A percentile compares a stretch with the other conserved stretches of the same genome.
These are phyloP conservation scores for Cygnus atratus DNA, from an alignment of 2,113 vertebrate genomes.

Conservation along the genomic window DNA sequence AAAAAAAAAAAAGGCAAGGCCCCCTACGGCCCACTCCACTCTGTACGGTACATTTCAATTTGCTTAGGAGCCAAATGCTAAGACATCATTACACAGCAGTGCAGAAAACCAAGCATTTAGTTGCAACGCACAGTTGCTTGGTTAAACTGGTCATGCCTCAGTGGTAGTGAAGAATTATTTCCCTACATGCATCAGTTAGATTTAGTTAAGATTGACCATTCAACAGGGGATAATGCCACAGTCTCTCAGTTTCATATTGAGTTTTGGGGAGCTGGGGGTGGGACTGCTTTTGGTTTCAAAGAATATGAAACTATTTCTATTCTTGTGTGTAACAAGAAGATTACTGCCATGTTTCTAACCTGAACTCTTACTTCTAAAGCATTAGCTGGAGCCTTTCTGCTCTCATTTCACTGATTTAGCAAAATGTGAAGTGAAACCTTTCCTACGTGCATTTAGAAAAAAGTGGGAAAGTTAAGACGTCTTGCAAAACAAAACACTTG, in stretches of 20 bases:
- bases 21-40: not conserved
- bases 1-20: not conserved
- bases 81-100: not conserved
- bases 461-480: not conserved
- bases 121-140: not conserved
- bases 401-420: not conserved
- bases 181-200: not conserved
- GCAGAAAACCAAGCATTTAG: not conserved
- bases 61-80: not conserved
- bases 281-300: not conserved
- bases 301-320: not conserved
- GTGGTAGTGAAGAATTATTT: not conserved
- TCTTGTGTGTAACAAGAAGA: not conserved
- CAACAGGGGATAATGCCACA: not conserved
- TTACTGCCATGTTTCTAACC: not conserved
- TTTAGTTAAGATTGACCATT: not conserved
- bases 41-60: not conserved
- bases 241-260: not conserved
- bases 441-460: not conserved
- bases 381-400: not conserved
- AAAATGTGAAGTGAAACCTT: not conserved
- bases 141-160: not conserved
- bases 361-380: not conserved
- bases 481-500: not conserved
- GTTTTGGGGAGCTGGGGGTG: not conserved